Conservation (phyloP, 2,113 vertebrate species). For the Fukomys damarensis region DNA sequence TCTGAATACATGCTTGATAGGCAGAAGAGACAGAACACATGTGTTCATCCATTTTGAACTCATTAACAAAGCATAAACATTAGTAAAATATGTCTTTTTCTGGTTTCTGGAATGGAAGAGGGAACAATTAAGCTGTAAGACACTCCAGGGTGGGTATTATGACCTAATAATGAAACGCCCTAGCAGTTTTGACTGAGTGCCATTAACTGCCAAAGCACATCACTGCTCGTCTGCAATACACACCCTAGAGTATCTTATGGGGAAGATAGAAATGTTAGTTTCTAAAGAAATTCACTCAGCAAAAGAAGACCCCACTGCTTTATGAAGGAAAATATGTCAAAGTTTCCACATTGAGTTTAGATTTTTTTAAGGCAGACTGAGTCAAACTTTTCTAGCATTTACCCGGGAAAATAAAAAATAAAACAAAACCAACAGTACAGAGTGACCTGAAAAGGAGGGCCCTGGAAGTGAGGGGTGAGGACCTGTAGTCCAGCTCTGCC, state of each 20-base stretch:
- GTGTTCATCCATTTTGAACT: slow-evolving; percentile 76
- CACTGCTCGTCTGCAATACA: slow-evolving; percentile 61
- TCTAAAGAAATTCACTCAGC: slow-evolving; percentile 68
- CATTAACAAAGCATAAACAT: slow-evolving; percentile 82
- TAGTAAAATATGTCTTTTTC: slow-evolving; percentile 79
- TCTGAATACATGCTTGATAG: slow-evolving; percentile 65
- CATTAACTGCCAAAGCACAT: slow-evolving; percentile 77
- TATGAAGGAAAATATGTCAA: slow-evolving; percentile 25
- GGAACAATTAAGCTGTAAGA: slow-evolving; percentile 78
- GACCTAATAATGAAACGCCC: slow-evolving; percentile 82
- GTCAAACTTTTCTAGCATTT: not conserved
- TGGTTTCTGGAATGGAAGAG: slow-evolving; percentile 75
- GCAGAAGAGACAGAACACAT: slow-evolving; percentile 63
- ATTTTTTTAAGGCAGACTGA: not conserved
- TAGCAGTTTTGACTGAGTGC: slow-evolving; percentile 80
- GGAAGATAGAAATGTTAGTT: slow-evolving; percentile 77
- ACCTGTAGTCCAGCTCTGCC: not conserved
- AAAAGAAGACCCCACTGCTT: slow-evolving; percentile 53
- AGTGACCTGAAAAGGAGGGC: not conserved
- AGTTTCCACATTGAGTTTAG: slow-evolving; percentile 26
- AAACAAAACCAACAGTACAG: no score
- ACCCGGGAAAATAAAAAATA: not conserved
- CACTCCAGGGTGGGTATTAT: slow-evolving; percentile 81
- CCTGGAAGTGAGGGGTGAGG: not conserved
- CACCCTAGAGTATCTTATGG: slow-evolving; percentile 72